Base-by-base conservation (phyloP, 2,888 invertebrate species). In the Furcula furcula region DNA sequence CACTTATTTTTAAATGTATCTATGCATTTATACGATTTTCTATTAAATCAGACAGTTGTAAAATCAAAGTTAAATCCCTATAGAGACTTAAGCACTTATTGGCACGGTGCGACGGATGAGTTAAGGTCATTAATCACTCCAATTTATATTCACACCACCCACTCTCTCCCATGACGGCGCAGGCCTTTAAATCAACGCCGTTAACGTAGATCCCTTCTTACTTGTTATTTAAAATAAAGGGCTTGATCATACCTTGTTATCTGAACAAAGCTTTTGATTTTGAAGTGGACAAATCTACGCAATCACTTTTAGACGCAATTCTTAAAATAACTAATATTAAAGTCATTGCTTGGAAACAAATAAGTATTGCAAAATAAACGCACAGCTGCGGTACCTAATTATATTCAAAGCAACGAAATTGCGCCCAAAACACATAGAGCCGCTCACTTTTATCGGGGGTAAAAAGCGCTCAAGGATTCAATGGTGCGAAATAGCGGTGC, bases 391-490 rank as follows among this genome's bases (percentile, higher is more conserved):
- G 36, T 26, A 47, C 34, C 41, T 55, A 58, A 55, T 55, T 55
- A 58, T 58, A 56, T 52, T 58, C 59, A 44, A 59, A 46, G 44
- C 46, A 46, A 42, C 47, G 44, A 55, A 65, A 55, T 60, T 47
- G 42, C 37, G 33, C 43, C 45, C 41, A 57, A 58, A 66, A 61
- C 55, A 56, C 54, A 65, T 57, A 58, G 55, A 55, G 48, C 50
- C 41, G 44, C 49, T 52, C 56, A 57, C 55, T 59, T 60, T 59
- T 56, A 56, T 70, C 58, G 59, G 47, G 65, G 63, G 65, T 65
- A 68, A 72, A 76, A 74, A 73, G 66, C 72, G 62, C 73, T 73
- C 68, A 70, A 69, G 70, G 51, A 74, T 71, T 75, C 76, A 77
- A 76, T 77, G 77, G 76, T 55, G 74, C 71, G 69, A 76, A 77